Evolutionary conservation across 2,113 vertebrate species (phyloP).

Genomic region (Aptenodytes forsteri): DNA sequence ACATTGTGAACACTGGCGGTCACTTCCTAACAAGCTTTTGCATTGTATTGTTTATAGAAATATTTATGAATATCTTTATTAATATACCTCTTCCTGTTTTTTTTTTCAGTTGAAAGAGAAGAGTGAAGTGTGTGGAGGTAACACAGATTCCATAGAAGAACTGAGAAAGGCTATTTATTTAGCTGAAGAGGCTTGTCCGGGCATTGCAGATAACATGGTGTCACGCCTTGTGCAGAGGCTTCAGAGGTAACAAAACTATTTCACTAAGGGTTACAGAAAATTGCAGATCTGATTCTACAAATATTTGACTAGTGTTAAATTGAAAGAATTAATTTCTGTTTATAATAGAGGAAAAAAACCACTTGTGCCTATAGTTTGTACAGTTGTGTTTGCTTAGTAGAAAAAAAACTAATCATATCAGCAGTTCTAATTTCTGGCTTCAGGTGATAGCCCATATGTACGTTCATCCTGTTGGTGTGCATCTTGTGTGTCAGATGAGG

Average conservation of each 20-base stretch:
- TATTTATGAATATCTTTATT: neutral
- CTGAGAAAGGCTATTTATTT: conserved; percentile 87
- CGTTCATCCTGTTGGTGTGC: neutral
- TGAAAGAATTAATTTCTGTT: neutral
- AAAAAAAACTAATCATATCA: accelerated
- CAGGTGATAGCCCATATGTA: neutral
- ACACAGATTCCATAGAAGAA: conserved; percentile 86
- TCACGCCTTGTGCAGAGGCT: conserved; percentile 90
- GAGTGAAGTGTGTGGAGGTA: conserved; percentile 83
- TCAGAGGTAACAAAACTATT: conserved; percentile 82
- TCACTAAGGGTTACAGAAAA: neutral
- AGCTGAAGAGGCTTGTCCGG: conserved; percentile 90
- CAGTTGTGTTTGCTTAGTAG: neutral
- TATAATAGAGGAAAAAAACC: neutral
- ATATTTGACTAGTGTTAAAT: neutral
- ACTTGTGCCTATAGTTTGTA: neutral
- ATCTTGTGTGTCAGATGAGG: neutral
- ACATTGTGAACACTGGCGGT: neutral
- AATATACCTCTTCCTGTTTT: neutral
- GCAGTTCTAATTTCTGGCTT: neutral
- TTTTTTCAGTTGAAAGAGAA: conserved; percentile 86
- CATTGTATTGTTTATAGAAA: neutral
- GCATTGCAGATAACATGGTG: conserved; percentile 93
- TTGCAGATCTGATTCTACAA: neutral
- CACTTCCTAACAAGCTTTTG: neutral